A percentile compares a stretch with the other conserved stretches of the same genome.
Conservation (phyloP, 2,888 invertebrate genomes). For the Polyploca ridens region DNA sequence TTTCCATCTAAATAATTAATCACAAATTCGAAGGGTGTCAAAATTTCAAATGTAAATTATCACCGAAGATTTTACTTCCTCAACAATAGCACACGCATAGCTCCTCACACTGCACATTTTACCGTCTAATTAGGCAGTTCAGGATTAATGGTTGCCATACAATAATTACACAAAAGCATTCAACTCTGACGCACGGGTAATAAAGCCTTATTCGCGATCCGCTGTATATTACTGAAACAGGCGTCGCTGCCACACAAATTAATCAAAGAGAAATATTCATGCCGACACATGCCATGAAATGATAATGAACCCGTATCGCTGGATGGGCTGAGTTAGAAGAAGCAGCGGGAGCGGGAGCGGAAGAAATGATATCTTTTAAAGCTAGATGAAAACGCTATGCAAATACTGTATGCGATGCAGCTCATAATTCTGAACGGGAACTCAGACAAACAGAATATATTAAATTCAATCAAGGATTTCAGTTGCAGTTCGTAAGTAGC, state of each 20-base stretch:
- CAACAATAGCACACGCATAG: neutral
- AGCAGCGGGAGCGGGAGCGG: conserved; percentile 27
- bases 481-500: too few relatives aligned
- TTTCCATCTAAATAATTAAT: neutral
- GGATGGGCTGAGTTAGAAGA: conserved; percentile 30
- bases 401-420: too few relatives aligned
- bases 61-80: neutral
- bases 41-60: neutral
- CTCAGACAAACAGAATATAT: too few relatives aligned
- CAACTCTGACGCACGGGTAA: conserved; percentile 57
- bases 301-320: conserved; percentile 75
- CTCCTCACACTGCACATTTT: conserved; percentile 8
- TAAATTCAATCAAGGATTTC: too few relatives aligned
- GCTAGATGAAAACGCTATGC: too few relatives aligned
- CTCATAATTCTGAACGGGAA: too few relatives aligned
- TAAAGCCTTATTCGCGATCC: conserved; percentile 53
- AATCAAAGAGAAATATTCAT: conserved; percentile 83
- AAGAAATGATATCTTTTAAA: too few relatives aligned
- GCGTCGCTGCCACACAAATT: conserved; percentile 68
- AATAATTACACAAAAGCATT: conserved; percentile 47
- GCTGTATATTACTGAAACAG: conserved; percentile 40
- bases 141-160: conserved; percentile 31
- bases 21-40: neutral
- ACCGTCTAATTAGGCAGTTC: conserved; percentile 23
- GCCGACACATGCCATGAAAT: conserved; percentile 82